These are phyloP conservation scores for Bombylius major DNA, from an alignment of 2,888 invertebrate species.

Conservation along the genomic window DNA sequence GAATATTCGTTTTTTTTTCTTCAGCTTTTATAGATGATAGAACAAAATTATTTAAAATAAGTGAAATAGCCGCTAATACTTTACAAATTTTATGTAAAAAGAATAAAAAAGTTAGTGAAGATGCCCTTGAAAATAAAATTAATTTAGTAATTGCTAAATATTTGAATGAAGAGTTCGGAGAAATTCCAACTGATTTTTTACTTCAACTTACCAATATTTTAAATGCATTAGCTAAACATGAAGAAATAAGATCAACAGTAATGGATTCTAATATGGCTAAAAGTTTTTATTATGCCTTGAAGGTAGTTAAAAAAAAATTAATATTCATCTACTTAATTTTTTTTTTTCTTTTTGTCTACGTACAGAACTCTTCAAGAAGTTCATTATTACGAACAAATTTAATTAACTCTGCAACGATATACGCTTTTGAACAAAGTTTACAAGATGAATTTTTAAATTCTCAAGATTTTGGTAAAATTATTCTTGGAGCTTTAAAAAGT, in stretches of 20 bases:
- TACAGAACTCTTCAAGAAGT: conserved; percentile 7
- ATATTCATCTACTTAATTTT: neutral
- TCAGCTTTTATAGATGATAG: neutral
- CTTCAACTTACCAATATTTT: conserved; percentile 4
- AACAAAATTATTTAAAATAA: neutral
- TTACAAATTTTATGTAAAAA: conserved; percentile 3
- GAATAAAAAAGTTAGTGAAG: conserved; percentile 2
- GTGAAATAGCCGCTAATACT: conserved; percentile 5
- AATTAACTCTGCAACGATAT: conserved; percentile 8
- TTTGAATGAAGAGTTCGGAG: conserved; percentile 3
- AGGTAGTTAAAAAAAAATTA: conserved; percentile 1
- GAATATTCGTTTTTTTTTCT: neutral
- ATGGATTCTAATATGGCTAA: conserved; percentile 3
- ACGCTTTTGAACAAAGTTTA: conserved; percentile 20
- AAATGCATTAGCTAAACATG: conserved; percentile 4
- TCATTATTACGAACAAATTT: conserved; percentile 8
- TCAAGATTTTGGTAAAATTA: conserved; percentile 20
- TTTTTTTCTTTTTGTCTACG: neutral
- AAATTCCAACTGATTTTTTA: conserved; percentile 5
- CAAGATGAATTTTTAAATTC: conserved; percentile 16
- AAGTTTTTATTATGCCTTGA: conserved; percentile 3
- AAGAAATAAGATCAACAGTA: conserved; percentile 1
- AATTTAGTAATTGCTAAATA: neutral
- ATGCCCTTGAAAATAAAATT: conserved; percentile 1
- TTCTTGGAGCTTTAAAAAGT: conserved; percentile 25